phyloP scores from a whole-genome alignment of 2,113 vertebrate genomes.

The Collichthys lucidus region DNA sequence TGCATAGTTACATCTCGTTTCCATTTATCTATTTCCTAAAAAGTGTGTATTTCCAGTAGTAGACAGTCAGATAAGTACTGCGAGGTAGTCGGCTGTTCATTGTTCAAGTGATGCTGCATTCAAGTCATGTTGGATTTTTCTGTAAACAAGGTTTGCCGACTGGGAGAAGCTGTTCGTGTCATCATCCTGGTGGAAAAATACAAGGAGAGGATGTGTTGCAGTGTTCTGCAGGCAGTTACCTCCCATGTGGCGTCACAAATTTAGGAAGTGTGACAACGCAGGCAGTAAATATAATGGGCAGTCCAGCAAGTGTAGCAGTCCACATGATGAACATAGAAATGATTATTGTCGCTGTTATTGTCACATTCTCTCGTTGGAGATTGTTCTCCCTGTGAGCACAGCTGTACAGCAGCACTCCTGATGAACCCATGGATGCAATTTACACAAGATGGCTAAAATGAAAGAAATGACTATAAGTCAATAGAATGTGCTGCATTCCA shows the following conservation, averaged over 20 bases:
- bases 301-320: slow-evolving; percentile 15
- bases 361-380: background rate
- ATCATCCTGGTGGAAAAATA: slow-evolving; percentile 1
- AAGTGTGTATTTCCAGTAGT: slow-evolving; percentile 1
- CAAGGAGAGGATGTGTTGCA: slow-evolving; percentile 9
- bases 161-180: slow-evolving; percentile 10
- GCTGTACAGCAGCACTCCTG: background rate
- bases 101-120: slow-evolving; percentile 8
- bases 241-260: slow-evolving; percentile 35
- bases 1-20: slow-evolving; percentile 17
- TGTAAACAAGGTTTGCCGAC: slow-evolving; percentile 21
- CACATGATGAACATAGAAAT: slow-evolving; percentile 32
- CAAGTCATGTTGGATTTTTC: slow-evolving; percentile 18
- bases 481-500: background rate
- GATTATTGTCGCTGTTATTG: slow-evolving; percentile 9
- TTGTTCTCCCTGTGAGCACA: background rate
- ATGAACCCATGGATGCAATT: background rate
- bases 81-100: background rate
- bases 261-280: slow-evolving; percentile 40
- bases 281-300: slow-evolving; percentile 26
- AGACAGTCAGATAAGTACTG: background rate
- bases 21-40: slow-evolving; percentile 14
- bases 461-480: background rate
- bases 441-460: background rate
- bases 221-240: slow-evolving; percentile 2